Base-by-base conservation (phyloP, 2,113 vertebrate species). In the Pterocles orientalis region DNA sequence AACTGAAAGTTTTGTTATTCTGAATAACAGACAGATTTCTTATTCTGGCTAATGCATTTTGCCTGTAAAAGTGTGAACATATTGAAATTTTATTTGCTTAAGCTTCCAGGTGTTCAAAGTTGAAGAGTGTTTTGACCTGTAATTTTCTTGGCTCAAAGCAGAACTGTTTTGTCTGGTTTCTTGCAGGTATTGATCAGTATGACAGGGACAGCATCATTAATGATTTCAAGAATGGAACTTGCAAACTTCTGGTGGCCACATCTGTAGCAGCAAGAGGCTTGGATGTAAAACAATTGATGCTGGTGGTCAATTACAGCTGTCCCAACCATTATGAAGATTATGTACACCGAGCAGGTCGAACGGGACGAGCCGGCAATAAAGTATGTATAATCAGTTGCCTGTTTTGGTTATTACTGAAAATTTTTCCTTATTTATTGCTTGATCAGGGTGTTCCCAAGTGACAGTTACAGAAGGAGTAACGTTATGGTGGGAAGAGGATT, bases 291-390 rank as follows among this genome's bases (percentile, higher is more conserved):
- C 99, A 99, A 25, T 95, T 99, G 41, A 99, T 99, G 98, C 97
- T 99, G 90, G 99, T 99, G 94, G 97, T 99, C 71, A 99, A 99
- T 97, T 99, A 99, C 78, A 99, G 97, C 98, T 99, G 99, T 78
- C 99, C 99, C 84, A 99, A 99, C 97, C 99, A 99, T 97, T 99
- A 99, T 8, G 99, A 99, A 86, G 99, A 99, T 96, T 99, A 99
- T 10, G 99, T 99, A 61, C 99, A 99, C 98, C 97, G 99, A 91
- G 99, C 99, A 1, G 99, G 99, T 23, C 98, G 99, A 76, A 99
- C 99, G 1, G 99, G 99, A 15, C 97, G 99, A 95, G 99, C 99
- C 5, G 99, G 99, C 73, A 99, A 99, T 97, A 99, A 99, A 97
- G 99, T 99, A 84, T 12, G 97, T 86, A 48, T 47, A 29, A 57